Evolutionary conservation across 2,888 invertebrate genomes (phyloP).

Genomic region (Gari tellinella): DNA sequence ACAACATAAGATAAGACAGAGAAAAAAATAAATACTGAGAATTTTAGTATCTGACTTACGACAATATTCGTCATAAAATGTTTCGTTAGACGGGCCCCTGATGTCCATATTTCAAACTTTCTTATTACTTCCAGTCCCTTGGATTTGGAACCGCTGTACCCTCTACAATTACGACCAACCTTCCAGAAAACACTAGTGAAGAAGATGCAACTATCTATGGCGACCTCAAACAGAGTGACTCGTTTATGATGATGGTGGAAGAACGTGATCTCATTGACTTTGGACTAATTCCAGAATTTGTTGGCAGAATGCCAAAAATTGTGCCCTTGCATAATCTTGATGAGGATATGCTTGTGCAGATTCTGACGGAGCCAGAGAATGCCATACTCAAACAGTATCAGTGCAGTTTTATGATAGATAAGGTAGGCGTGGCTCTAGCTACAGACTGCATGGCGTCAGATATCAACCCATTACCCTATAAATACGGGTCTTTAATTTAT

Average conservation of each 20-base stretch:
- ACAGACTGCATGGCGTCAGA: too few species aligned
- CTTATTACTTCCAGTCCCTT: slow-evolving; percentile 14
- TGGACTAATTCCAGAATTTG: slow-evolving; percentile 72
- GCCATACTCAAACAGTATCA: slow-evolving; percentile 68
- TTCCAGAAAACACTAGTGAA: slow-evolving; percentile 10
- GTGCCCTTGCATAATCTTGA: slow-evolving; percentile 60
- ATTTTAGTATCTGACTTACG: too few species aligned
- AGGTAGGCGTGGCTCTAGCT: too few species aligned
- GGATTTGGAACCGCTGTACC: slow-evolving; percentile 40
- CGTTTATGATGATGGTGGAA: slow-evolving; percentile 21
- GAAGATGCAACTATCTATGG: background rate
- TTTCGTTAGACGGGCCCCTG: too few species aligned
- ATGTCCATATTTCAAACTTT: too few species aligned
- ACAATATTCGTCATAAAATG: too few species aligned
- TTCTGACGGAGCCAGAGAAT: slow-evolving; percentile 71
- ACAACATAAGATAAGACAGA: too few species aligned
- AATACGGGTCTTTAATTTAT: too few species aligned
- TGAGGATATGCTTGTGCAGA: slow-evolving; percentile 59
- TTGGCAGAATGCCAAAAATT: slow-evolving; percentile 66
- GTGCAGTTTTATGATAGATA: background rate
- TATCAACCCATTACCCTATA: too few species aligned
- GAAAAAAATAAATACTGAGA: too few species aligned
- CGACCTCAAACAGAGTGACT: slow-evolving; percentile 24
- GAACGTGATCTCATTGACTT: slow-evolving; percentile 59
- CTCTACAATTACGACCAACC: background rate